Percentiles rank a stretch among this genome's conserved stretches.
These are phyloP conservation scores for Polypterus bichir DNA, from an alignment of 2,113 vertebrate genomes.

Conservation along the genomic window DNA sequence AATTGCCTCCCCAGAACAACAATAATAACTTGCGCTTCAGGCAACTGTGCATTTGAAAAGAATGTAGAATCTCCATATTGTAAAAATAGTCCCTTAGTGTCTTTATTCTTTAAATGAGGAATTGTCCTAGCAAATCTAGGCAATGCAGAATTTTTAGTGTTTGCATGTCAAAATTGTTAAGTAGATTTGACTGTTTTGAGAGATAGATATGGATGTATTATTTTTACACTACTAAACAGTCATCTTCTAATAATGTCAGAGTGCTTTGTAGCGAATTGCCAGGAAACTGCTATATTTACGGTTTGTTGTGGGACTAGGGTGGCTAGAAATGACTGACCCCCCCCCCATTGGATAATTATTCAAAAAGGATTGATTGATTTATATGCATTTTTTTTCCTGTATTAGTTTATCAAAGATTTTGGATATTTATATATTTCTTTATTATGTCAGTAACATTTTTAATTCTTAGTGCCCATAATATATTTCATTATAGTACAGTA, in stretches of 20 bases:
- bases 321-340: constrained; percentile 33
- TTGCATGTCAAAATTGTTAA: constrained; percentile 45
- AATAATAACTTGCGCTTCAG: constrained; percentile 42
- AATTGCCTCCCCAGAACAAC: constrained; percentile 16
- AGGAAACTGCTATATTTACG: not conserved
- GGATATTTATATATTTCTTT: too few relatives aligned
- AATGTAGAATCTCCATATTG: constrained; percentile 45
- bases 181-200: constrained; percentile 3
- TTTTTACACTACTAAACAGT: not conserved
- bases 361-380: constrained; percentile 14
- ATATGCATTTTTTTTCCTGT: too few relatives aligned
- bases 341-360: constrained; percentile 46
- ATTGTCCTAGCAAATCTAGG: constrained; percentile 17
- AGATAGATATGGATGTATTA: not conserved
- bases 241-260: constrained; percentile 2
- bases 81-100: constrained; percentile 50
- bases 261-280: not conserved
- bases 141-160: constrained; percentile 58
- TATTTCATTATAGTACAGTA: too few relatives aligned
- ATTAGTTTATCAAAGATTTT: too few relatives aligned
- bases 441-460: too few relatives aligned
- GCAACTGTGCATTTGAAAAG: constrained; percentile 42
- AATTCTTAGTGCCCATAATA: too few relatives aligned
- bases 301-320: constrained; percentile 2
- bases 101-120: constrained; percentile 47